A percentile compares a stretch with the other conserved stretches of the same genome.
Conservation (phyloP, 2,797 vertebrate genomes). For the Cossypha niveicapilla region DNA sequence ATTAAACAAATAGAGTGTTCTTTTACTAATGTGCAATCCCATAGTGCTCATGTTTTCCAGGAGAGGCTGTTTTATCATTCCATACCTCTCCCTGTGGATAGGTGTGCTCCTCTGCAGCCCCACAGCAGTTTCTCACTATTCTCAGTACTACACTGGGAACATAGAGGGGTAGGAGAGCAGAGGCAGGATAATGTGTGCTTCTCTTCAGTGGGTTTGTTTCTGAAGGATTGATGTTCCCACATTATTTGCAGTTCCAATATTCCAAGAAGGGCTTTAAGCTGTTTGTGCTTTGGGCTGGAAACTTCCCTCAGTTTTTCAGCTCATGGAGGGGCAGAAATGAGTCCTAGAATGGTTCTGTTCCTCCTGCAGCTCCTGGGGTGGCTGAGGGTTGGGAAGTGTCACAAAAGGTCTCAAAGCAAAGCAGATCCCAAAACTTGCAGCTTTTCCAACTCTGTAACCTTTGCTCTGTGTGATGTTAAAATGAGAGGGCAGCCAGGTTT, state of each 20-base stretch:
- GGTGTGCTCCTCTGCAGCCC: not conserved
- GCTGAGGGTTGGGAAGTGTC: not conserved
- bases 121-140: not conserved
- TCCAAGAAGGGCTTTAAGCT: not conserved
- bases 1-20: not conserved
- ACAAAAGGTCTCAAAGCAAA: not conserved
- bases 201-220: not conserved
- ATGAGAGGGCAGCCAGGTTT: not conserved
- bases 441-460: not conserved
- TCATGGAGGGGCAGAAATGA: not conserved
- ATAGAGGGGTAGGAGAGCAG: accelerated
- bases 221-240: not conserved
- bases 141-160: accelerated
- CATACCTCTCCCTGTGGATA: not conserved
- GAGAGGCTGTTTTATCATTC: not conserved
- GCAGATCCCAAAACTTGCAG: accelerated
- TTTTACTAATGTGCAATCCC: not conserved
- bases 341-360: not conserved
- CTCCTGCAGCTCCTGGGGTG: not conserved
- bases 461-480: not conserved
- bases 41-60: accelerated
- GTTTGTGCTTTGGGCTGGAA: not conserved
- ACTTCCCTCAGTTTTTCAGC: not conserved
- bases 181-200: not conserved
- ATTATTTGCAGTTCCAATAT: not conserved